These are phyloP conservation scores for Crotalus tigris DNA, from an alignment of 2,113 vertebrate genomes.

Conservation along the genomic window DNA sequence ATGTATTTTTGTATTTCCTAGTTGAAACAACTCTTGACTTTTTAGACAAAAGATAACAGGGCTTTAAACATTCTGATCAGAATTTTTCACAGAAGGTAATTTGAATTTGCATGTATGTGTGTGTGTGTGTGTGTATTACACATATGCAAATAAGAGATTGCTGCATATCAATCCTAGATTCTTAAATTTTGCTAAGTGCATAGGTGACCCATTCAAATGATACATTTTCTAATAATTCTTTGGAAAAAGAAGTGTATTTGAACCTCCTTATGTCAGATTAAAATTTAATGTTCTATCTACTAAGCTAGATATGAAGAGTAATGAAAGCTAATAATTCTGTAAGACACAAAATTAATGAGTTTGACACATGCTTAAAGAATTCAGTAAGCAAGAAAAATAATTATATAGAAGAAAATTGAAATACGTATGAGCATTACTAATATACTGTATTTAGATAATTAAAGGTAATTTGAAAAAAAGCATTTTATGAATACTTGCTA, in stretches of 20 bases:
- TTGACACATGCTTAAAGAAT: not conserved
- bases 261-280: not conserved
- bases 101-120: too few relatives aligned
- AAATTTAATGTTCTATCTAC: not conserved
- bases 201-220: not conserved
- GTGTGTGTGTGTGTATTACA: too few relatives aligned
- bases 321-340: not conserved
- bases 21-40: not conserved
- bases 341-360: constrained; percentile 2
- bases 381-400: not conserved
- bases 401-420: constrained; percentile 14
- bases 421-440: not conserved
- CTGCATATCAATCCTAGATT: not conserved
- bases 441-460: not conserved
- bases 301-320: not conserved
- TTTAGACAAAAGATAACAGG: not conserved
- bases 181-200: not conserved
- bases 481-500: not conserved
- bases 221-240: not conserved
- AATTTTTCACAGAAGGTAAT: not conserved
- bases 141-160: not conserved
- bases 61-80: not conserved
- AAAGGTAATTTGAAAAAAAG: not conserved
- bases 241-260: not conserved
- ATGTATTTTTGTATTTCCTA: not conserved